Base-by-base conservation (phyloP, 2,113 vertebrate genomes). In the Hucho hucho region DNA sequence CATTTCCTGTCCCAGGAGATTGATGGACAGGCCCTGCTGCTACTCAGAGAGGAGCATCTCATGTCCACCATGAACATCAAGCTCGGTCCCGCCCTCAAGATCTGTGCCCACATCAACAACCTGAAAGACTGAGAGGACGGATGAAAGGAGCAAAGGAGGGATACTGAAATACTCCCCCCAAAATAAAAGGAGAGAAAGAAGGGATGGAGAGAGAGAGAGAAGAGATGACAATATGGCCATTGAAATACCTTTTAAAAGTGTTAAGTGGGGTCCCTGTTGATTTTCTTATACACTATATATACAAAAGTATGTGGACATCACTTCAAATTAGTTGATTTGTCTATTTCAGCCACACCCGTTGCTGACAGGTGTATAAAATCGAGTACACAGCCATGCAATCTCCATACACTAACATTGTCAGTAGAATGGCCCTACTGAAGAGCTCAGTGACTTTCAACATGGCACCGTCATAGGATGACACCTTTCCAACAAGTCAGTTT, bases 61-160 rank as follows among this genome's bases (percentile, higher is more conserved):
- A 98, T 99, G 96, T 96, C 95, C 89, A 96, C 97, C 83, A 98
- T 99, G 96, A 99, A 98, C 90, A 96, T 99, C 85, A 99, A 99
- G 86, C 91, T 99, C 14, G 97, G 98, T 43, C 98, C 98, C 6
- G 97, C 97, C 82, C 97, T 98, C 77, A 99, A 99, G 92, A 98
- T 99, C 89, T 99, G 97, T 58, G 97, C 97, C 81, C 97, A 97
- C 92, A 99, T 99, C 77, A 98, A 97, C 75, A 92, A 90, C 74
- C 95, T 99, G 80, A 98, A 94, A 22, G 58, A 61, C n/a, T 61
- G 58, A 61, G 58, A 61, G 18, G n/a, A 11, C 6, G 58, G n/a
- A 16, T 9, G 58, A 24, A 7, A 6, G 58, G n/a, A 22, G 9
- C 7, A 22, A n/a, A 22, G 16, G 58, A 22, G 58, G 37, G 37